Evolutionary conservation across 37 sponge, comb jelly and placozoan genomes (phyloP).

Genomic region (Geodia barretti): DNA sequence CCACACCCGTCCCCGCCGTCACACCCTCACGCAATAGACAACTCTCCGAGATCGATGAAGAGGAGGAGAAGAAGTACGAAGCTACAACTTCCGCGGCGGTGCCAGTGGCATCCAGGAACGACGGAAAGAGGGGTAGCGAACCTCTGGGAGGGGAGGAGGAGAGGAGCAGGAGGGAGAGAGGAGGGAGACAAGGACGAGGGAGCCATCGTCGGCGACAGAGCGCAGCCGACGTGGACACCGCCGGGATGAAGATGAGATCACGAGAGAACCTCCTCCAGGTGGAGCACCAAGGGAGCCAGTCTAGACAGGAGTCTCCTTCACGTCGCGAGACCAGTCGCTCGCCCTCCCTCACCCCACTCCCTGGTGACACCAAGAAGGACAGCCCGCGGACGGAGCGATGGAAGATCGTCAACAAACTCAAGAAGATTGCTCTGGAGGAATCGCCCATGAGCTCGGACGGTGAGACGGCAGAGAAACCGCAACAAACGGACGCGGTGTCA

Average conservation of each 20-base stretch:
- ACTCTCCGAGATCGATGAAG: slow-evolving; percentile 1
- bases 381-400: neutral
- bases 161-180: too few species aligned
- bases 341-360: neutral
- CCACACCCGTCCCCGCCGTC: neutral
- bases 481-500: neutral
- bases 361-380: neutral
- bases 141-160: neutral
- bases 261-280: neutral
- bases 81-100: neutral
- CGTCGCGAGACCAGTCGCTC: too few species aligned
- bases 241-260: neutral
- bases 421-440: neutral
- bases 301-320: neutral
- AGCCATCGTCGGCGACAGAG: too few species aligned
- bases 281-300: neutral
- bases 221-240: neutral
- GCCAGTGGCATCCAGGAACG: too few species aligned
- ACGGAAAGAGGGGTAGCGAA: neutral
- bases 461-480: neutral
- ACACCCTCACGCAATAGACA: neutral
- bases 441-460: neutral
- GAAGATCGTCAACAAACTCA: neutral
- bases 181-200: too few species aligned
- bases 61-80: neutral